phyloP scores from a whole-genome alignment of 1,140 invertebrate species.

The Drosophila kikkawai region DNA sequence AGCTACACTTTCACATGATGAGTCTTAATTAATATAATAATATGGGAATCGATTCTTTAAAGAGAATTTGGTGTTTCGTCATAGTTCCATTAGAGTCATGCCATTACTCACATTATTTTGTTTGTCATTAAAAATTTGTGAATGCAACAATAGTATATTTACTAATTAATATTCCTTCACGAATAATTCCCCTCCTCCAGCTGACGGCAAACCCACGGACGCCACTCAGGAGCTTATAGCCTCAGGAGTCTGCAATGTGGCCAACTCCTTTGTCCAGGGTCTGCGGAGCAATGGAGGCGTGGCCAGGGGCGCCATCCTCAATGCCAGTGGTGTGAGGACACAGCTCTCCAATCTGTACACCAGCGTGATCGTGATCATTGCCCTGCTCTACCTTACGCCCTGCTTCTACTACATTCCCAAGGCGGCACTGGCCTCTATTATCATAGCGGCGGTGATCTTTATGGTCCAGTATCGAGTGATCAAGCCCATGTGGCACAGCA shows the following conservation, averaged over 20 bases:
- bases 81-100: slow-evolving; percentile 2
- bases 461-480: slow-evolving; percentile 94
- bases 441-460: slow-evolving; percentile 93
- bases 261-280: slow-evolving; percentile 94
- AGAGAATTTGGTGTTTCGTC: slow-evolving; percentile 5
- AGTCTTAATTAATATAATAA: background rate
- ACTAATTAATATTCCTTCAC: background rate
- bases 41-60: background rate
- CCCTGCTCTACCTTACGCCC: slow-evolving; percentile 90
- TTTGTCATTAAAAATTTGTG: background rate
- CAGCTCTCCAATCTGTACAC: slow-evolving; percentile 91
- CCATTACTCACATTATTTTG: background rate
- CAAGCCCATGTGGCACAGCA: slow-evolving; percentile 92
- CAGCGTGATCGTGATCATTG: slow-evolving; percentile 90
- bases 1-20: slow-evolving; percentile 8
- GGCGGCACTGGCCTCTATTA: slow-evolving; percentile 91
- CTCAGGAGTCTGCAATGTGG: slow-evolving; percentile 92
- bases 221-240: slow-evolving; percentile 94
- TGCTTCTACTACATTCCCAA: slow-evolving; percentile 94
- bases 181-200: slow-evolving; percentile 29
- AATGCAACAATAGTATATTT: background rate
- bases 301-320: slow-evolving; percentile 94
- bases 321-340: slow-evolving; percentile 94
- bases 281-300: slow-evolving; percentile 95
- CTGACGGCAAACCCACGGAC: slow-evolving; percentile 92